These are phyloP conservation scores for Isichthys henryi DNA, from an alignment of 2,113 vertebrate genomes.

Conservation along the genomic window DNA sequence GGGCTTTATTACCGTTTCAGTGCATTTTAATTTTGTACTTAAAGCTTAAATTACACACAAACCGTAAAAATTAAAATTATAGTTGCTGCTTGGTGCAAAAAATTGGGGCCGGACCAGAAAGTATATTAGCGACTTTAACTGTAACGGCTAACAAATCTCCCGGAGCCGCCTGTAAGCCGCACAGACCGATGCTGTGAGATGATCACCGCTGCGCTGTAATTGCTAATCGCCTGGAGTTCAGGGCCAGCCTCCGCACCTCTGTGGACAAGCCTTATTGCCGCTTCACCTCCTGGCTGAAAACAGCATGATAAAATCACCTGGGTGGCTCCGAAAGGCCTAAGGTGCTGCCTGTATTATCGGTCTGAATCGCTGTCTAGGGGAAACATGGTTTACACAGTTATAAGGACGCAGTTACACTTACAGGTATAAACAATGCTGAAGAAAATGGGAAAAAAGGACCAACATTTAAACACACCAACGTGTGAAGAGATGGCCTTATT, in stretches of 20 bases:
- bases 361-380: background rate
- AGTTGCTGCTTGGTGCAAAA: background rate
- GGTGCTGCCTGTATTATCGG: background rate
- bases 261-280: background rate
- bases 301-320: background rate
- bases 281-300: background rate
- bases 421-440: background rate
- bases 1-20: background rate
- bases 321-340: background rate
- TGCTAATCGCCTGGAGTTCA: background rate
- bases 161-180: background rate
- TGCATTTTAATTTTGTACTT: background rate
- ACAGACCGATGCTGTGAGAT: background rate
- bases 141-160: background rate
- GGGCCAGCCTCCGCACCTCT: background rate
- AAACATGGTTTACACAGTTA: background rate
- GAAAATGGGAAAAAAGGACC: background rate
- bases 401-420: background rate
- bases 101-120: background rate
- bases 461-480: background rate
- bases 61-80: background rate
- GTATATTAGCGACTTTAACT: background rate
- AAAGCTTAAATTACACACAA: slow-evolving; percentile 3
- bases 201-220: background rate
- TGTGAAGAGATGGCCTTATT: background rate